Conservation (phyloP, 2,888 invertebrate species). For the Leptinotarsa rubiginosa region DNA sequence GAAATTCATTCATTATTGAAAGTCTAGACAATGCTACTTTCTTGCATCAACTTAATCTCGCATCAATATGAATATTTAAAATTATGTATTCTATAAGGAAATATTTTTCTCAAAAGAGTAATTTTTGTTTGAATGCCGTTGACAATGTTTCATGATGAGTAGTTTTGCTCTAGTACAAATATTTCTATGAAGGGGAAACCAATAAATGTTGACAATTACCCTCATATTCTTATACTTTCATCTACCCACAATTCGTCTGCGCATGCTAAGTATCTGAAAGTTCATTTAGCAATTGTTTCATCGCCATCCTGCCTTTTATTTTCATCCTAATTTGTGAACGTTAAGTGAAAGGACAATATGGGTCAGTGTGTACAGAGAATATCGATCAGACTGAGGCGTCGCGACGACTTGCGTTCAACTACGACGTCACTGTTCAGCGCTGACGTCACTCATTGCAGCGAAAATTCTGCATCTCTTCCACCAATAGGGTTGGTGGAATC, state of each 20-base stretch:
- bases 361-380: slow-evolving; percentile 61
- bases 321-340: slow-evolving; percentile 47
- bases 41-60: too few species aligned
- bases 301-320: slow-evolving; percentile 29
- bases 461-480: slow-evolving; percentile 18
- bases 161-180: too few species aligned
- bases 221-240: background rate
- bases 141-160: too few species aligned
- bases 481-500: slow-evolving; percentile 31
- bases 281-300: background rate
- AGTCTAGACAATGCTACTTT: too few species aligned
- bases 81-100: too few species aligned
- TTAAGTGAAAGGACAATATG: slow-evolving; percentile 61
- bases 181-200: too few species aligned
- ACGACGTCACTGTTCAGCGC: slow-evolving; percentile 54
- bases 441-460: slow-evolving; percentile 54
- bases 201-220: background rate
- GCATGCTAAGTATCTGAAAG: slow-evolving; percentile 1
- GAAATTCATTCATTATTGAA: too few species aligned
- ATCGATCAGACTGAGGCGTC: slow-evolving; percentile 54
- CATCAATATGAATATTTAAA: too few species aligned
- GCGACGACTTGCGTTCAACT: slow-evolving; percentile 47
- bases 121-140: too few species aligned
- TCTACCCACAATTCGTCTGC: background rate
- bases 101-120: too few species aligned